Evolutionary conservation across 2,888 invertebrate species (phyloP).

Genomic region (Horisme vitalbata): DNA sequence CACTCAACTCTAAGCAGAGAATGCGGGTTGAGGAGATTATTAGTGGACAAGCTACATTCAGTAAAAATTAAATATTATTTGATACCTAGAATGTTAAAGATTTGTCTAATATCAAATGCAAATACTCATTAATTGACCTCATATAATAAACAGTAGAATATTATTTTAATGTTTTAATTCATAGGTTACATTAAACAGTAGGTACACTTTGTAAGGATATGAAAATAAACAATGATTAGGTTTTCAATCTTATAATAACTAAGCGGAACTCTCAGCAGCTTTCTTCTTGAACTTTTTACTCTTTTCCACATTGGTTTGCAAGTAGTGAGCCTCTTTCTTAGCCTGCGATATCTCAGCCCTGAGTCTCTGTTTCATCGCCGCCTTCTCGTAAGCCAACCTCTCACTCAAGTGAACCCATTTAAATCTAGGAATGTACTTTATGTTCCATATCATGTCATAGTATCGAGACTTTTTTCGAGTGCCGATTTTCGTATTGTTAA

Average conservation of each 20-base stretch:
- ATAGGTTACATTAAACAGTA: no score
- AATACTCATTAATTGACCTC: background rate
- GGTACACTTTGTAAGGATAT: no score
- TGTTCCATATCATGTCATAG: slow-evolving; percentile 96
- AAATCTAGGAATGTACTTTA: slow-evolving; percentile 97
- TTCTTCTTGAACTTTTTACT: slow-evolving; percentile 86
- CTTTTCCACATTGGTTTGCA: slow-evolving; percentile 91
- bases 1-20: slow-evolving; percentile 60
- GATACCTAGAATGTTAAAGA: no score
- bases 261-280: slow-evolving; percentile 30
- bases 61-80: slow-evolving; percentile 43
- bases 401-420: slow-evolving; percentile 98
- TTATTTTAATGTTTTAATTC: no score
- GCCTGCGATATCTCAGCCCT: slow-evolving; percentile 94
- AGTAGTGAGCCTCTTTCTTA: slow-evolving; percentile 94
- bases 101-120: background rate
- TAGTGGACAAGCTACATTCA: slow-evolving; percentile 61
- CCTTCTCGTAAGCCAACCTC: slow-evolving; percentile 95
- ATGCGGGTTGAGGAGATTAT: slow-evolving; percentile 75
- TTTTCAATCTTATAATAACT: background rate
- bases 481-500: slow-evolving; percentile 95
- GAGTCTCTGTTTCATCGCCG: slow-evolving; percentile 93
- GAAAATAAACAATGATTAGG: no score
- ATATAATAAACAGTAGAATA: no score
- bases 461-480: slow-evolving; percentile 93